Evolutionary conservation across 1,140 invertebrate species (phyloP), one percentile per base, ranked within the genome.

Genomic region (Pseudachorutes palmiensis): DNA sequence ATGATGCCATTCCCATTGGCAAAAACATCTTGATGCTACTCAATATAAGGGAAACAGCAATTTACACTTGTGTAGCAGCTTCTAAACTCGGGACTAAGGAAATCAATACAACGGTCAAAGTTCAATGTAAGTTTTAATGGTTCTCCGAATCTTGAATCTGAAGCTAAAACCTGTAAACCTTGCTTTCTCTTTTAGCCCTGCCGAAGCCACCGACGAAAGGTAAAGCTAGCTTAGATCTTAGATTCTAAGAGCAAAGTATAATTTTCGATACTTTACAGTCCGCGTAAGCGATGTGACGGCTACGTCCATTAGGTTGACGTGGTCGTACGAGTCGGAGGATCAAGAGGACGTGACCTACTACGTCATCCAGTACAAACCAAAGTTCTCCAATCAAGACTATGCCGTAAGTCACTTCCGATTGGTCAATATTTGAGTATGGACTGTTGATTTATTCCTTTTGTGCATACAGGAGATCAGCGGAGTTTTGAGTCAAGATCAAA

Each of bases 321-420:
- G 94, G 94, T 88, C 88, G 0, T 93, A 94, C 78, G 81, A 81
- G 88, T 87, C 75, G 86, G 87, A 60, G 63, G 77, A 45, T 86
- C 80, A 84, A 1, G 90, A 90, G 74, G 90, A 93, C 72, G 84
- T 94, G 22, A 87, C 89, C 70, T 95, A 96, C 76, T 97, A 96
- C 80, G 91, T 94, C 48, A 92, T 97, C 69, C 91, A 94, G 76
- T 96, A 95, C 81, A 97, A 95, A 77, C 91, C 92, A 1, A 93
- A 92, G 80, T 88, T 89, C 76, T 75, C 79, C 1, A 75, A 73
- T 63, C 86, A 77, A 63, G 72, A 74, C 61, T 74, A 68, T 33
- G 67, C 72, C 1, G 68, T n/a, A n/a, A n/a, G n/a, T n/a, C n/a
- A n/a, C n/a, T n/a, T n/a, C n/a, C n/a, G n/a, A n/a, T n/a, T n/a